Base-by-base conservation (phyloP, 2,113 vertebrate genomes). In the Tricholaema leucomelas region DNA sequence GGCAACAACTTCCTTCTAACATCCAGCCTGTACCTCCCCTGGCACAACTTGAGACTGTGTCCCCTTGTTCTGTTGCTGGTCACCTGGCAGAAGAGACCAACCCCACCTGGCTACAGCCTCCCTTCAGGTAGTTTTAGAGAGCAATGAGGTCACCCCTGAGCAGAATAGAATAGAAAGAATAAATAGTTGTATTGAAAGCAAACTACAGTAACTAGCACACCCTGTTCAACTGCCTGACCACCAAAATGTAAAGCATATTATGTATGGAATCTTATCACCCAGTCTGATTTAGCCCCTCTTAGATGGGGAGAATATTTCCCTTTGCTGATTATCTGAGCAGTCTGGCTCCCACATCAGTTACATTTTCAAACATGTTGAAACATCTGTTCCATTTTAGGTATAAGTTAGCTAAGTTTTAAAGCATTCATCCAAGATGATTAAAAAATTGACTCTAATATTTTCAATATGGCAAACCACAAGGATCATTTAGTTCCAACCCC, bases 321-420 rank as follows among this genome's bases (percentile, higher is more conserved):
- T 88, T 65, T 65, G 25, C 46, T 5, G 30, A 48, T 73, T 54
- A 42, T 76, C 38, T 77, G 55, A 84, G 44, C 44, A 80, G 73
- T 61, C 77, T 84, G 81, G 17, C 65, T 91, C 64, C 60, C 69
- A 42, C 35, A 88, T 52, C 64, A 60, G 44, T 46, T 69, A 70
- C 9, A 70, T 65, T 80, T 52, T 63, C 50, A 65, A 72, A 64
- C 19, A 46, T 21, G 27, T 69, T 60, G 69, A 82, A 93, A 85
- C 71, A 87, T 78, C 69, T 75, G 48, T 72, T 95, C 79, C 50
- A 55, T 56, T 87, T 93, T 85, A 90, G 44, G 52, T 44, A 87
- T 64, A 82, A 78, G 64, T 67, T 64, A 85, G 61, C 21, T 87
- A 46, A 74, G 31, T 81, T 89, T 64, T 67, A 76, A 91, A 90